Percentiles rank a stretch among this genome's conserved stretches.
These are phyloP conservation scores for Deilephila elpenor DNA, from an alignment of 2,888 invertebrate genomes.

Conservation along the genomic window DNA sequence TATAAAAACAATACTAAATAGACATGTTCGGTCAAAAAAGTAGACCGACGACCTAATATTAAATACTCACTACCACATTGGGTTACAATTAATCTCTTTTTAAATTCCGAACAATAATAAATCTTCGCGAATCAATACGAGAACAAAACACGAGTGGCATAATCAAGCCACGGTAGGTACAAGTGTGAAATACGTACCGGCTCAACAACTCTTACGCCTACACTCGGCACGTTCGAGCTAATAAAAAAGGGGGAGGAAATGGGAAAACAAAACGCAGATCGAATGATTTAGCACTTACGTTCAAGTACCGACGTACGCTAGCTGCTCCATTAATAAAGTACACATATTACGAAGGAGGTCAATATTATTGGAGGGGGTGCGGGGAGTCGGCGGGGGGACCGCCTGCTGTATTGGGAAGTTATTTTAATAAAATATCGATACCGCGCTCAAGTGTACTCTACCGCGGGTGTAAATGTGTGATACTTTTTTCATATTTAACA, in stretches of 20 bases:
- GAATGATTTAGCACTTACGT: slow-evolving; percentile 55
- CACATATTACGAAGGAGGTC: slow-evolving; percentile 54
- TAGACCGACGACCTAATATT: too few relatives aligned
- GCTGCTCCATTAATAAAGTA: slow-evolving; percentile 61
- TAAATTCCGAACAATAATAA: neutral
- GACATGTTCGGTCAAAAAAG: too few relatives aligned
- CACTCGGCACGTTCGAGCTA: slow-evolving; percentile 37
- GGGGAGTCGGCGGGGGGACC: slow-evolving; percentile 1
- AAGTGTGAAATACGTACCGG: slow-evolving; percentile 25
- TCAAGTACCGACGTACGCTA: slow-evolving; percentile 44
- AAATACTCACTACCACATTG: neutral
- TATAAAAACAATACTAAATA: too few relatives aligned
- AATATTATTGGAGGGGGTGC: slow-evolving; percentile 32
- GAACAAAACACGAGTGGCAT: slow-evolving; percentile 1
- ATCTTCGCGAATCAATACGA: neutral
- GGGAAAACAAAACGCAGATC: slow-evolving; percentile 46
- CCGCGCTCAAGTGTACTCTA: neutral
- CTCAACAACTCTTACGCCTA: slow-evolving; percentile 34
- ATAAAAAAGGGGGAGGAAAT: slow-evolving; percentile 42
- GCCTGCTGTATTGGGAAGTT: slow-evolving; percentile 13
- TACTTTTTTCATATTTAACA: neutral
- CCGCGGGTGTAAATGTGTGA: neutral
- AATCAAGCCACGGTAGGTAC: slow-evolving; percentile 7
- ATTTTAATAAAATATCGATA: slow-evolving; percentile 25
- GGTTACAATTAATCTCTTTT: neutral